Evolutionary conservation across 2,797 vertebrate genomes (phyloP), one percentile per base, ranked within the genome.

Genomic region (Ciconia nigra): DNA sequence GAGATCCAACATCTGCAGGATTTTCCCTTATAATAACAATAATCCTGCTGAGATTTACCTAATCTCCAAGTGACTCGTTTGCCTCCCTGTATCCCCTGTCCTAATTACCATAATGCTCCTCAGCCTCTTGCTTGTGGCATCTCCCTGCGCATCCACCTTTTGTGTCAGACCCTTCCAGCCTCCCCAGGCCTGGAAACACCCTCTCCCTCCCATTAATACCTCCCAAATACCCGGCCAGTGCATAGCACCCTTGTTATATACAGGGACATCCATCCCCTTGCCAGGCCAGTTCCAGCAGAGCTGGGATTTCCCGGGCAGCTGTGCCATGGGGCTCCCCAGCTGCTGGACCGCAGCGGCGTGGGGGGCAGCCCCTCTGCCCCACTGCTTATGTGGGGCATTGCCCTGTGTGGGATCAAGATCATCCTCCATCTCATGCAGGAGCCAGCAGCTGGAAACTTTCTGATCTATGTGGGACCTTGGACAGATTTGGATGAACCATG

Each of bases 1-100:
- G 85, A 93, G 86, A 71, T 71, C 63, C 82, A 89, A 19, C 88
- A 91, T 83, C 82, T 55, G 84, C 65, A 91, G 93, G 93, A 93
- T 96, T 94, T 94, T 77, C 93, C 69, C 69, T 58, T 71, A 15
- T 8, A 74, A 80, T 63, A 80, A 83, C n/a, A 70, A 80, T 93
- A 89, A 96, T 93, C 91, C 91, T 65, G 69, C 65, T 71, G 88
- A 72, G 95, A 93, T 91, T 91, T 93, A 42, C 73, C 78, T 89
- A 89, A 95, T 89, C 95, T 94, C 87, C 5, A 1, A 67, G 88
- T 91, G 93, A 95, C 73, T 96, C 88, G 91, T 42, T 14, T 25
- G 26, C 65, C 78, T 89, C 85, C 44, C 51, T 22, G 49, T 7
- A 71, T 86, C 58, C 93, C 76, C 47, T 47, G 29, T 17, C 77